Base-by-base conservation (phyloP, 2,797 vertebrate species). In the Myiotriccus ornatus region DNA sequence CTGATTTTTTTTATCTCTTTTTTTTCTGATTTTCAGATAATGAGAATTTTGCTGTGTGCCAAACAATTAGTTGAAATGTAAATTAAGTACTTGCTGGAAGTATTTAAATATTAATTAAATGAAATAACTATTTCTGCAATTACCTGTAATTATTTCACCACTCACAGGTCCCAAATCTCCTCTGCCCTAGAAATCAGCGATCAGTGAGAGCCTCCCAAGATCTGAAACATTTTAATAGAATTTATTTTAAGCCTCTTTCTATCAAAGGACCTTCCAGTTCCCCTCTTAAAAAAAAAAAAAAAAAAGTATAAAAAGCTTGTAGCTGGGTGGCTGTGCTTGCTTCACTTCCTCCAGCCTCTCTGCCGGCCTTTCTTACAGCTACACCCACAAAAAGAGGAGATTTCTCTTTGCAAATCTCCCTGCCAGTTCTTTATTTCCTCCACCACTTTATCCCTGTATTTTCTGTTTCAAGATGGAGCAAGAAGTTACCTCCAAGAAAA, bases 301-400 rank as follows among this genome's bases (percentile, higher is more conserved):
- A 37, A 41, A 44, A 27, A 39, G 49, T 46, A 16, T 44, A 23
- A 73, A 67, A 46, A 59, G 17, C 18, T 10, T 63, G 55, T 81
- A 94, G 84, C 59, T 91, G 74, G 69, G 87, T 95, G 6, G 37
- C 43, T 96, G 76, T 84, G 74, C 78, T 96, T 95, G 90, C 94
- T 90, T 96, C 91, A 96, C 94, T 97, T 96, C 94, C 96, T 97
- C 88, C 63, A 87, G 93, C 25, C 65, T 90, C 52, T 92, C 87
- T 8, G 85, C 95, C 52, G 79, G 70, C 84, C 79, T 84, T 84
- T 86, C 65, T 56, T 65, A 86, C 50, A 93, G 94, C 76, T 93
- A 80, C 90, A 94, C 92, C 92, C 94, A 84, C 81, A 94, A 95
- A 92, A 93, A 92, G 93, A 91, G 90, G 44, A 92, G 57, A 92